Evolutionary conservation across 2,113 vertebrate species (phyloP), one percentile per base, ranked within the genome.

Genomic region (Paramormyrops kingsleyae): DNA sequence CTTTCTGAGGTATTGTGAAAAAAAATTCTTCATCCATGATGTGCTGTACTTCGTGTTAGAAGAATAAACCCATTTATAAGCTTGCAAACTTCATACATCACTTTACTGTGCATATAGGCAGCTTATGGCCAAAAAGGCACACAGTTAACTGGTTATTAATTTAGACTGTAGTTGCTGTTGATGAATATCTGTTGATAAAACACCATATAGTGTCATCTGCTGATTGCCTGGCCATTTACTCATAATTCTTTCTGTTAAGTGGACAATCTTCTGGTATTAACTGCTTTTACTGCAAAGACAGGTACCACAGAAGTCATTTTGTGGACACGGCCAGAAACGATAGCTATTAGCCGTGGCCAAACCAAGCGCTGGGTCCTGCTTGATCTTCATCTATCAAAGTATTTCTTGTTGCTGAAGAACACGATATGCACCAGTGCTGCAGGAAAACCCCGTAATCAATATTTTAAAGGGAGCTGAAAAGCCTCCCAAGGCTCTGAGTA

Each of bases 371-470:
- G 19, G 53, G 53, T 44, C 0, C 27, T 42, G 53, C 52, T 62
- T 42, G 31, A 42, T 88, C 87, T 42, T 88, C 19, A 31, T 17
- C 4, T 59, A 62, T 88, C 87, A 62, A 62, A 62, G 15, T 31
- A 59, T 24, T 59, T 88, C 39, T 62, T 91, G 47, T 88, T 87
- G 56, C 39, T 15, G 27, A 52, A 86, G 56, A 53, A 53, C 44
- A 88, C 6, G 21, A 52, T 44, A 35, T 44, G 77, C 31, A 87
- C 35, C 42, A 83, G 21, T 70, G 53, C 0, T 53, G 56, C 35
- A 49, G 13, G 44, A 49, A 39, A 46, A 87, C 47, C 27, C 66
- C 52, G 21, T 80, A 88, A 90, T 90, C 46, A 88, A 90, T 88
- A 90, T 19, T 47, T 39, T 88, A 87, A 80, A 77, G 17, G 84